These are phyloP conservation scores for Plebejus melissa DNA, from an alignment of 2,888 invertebrate genomes.

Conservation along the genomic window DNA sequence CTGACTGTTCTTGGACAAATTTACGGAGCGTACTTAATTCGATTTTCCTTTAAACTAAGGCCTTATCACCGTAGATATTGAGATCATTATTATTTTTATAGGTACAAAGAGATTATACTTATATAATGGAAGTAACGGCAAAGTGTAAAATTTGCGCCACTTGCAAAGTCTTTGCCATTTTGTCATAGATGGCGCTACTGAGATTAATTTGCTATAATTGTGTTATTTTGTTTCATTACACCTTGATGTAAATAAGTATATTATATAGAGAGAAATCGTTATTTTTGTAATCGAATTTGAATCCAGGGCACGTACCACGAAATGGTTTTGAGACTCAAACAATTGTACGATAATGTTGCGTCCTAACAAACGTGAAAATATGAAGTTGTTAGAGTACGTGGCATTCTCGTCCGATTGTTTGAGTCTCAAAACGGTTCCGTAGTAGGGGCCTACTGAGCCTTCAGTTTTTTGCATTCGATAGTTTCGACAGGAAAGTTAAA, in stretches of 20 bases:
- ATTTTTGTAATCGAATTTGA: constrained; percentile 1
- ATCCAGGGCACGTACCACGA: not conserved
- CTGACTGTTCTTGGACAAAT: constrained; percentile 22
- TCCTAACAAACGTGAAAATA: too few species aligned
- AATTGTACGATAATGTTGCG: too few species aligned
- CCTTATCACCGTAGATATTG: constrained; percentile 17
- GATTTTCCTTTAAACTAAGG: constrained; percentile 16
- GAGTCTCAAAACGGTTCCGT: too few species aligned
- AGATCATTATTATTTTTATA: constrained; percentile 25
- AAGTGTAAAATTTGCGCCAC: not conserved
- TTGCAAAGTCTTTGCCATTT: not conserved
- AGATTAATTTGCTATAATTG: not conserved
- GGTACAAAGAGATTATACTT: not conserved
- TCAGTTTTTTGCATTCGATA: not conserved
- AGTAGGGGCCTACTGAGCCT: not conserved
- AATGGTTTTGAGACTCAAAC: too few species aligned
- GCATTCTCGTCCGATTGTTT: too few species aligned
- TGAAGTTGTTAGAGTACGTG: too few species aligned
- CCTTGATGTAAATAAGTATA: not conserved
- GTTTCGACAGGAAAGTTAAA: not conserved
- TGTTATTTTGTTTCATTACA: not conserved
- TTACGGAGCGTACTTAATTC: constrained; percentile 20
- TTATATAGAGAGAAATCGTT: not conserved
- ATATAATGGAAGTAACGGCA: not conserved
- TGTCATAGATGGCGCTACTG: not conserved